Evolutionary conservation across 35 echinoderm and acorn worm species (phyloP).

Genomic region (Lytechinus variegatus): DNA sequence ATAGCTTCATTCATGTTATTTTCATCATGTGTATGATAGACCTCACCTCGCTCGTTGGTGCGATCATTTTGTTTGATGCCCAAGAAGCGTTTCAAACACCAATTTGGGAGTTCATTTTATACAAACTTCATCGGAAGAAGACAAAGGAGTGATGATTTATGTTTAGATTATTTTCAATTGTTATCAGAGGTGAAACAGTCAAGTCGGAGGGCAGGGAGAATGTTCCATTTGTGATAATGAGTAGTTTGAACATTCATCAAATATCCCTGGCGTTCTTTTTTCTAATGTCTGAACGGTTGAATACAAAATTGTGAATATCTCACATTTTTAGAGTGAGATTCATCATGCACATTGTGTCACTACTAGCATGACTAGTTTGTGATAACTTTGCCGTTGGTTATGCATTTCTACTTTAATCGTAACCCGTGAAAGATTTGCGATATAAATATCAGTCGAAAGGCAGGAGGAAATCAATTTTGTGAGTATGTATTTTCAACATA

Average conservation of each 20-base stretch:
- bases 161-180: neutral
- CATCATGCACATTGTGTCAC: too few relatives aligned
- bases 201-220: neutral
- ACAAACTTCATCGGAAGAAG: neutral
- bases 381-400: too few relatives aligned
- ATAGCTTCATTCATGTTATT: neutral
- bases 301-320: too few relatives aligned
- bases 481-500: too few relatives aligned
- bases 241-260: neutral
- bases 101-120: neutral
- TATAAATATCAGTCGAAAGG: too few relatives aligned
- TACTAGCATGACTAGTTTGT: too few relatives aligned
- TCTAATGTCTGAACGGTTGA: too few relatives aligned
- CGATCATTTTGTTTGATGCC: neutral
- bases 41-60: neutral
- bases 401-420: too few relatives aligned
- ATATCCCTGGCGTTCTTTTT: too few relatives aligned
- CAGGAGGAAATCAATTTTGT: too few relatives aligned
- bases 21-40: neutral
- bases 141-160: neutral
- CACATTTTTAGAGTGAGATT: too few relatives aligned
- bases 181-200: neutral
- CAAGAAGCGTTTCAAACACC: neutral
- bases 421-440: too few relatives aligned
- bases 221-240: neutral